Conservation (phyloP, 1,140 invertebrate genomes). For the Drosophila virilis region DNA sequence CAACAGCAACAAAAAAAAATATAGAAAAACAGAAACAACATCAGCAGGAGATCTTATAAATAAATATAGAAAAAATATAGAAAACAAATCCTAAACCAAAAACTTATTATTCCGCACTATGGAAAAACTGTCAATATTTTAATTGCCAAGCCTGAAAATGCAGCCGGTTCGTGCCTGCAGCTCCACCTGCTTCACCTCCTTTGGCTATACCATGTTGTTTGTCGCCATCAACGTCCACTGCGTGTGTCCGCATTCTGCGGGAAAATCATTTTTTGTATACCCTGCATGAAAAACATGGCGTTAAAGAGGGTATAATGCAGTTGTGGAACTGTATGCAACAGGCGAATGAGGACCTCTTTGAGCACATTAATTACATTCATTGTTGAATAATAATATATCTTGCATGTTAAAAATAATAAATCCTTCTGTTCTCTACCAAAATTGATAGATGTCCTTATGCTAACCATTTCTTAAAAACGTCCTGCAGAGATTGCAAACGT, state of each 20-base stretch:
- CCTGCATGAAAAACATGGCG: not conserved
- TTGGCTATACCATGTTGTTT: conserved; percentile 4
- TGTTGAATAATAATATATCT: too few relatives aligned
- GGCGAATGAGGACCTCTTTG: too few relatives aligned
- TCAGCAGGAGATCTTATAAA: conserved; percentile 51
- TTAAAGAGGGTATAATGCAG: not conserved
- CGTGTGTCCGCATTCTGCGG: conserved; percentile 80
- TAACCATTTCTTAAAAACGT: too few relatives aligned
- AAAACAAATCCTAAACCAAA: conserved; percentile 13
- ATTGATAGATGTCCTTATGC: too few relatives aligned
- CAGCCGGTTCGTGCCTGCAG: conserved; percentile 54
- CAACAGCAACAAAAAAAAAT: conserved; percentile 14
- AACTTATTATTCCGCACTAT: conserved; percentile 74
- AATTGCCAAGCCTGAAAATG: conserved; percentile 64
- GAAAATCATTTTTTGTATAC: conserved; percentile 66
- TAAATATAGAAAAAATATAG: conserved; percentile 1
- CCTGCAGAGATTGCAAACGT: too few relatives aligned
- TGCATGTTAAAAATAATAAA: too few relatives aligned
- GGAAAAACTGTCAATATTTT: conserved; percentile 81
- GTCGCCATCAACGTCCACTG: conserved; percentile 52
- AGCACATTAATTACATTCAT: too few relatives aligned
- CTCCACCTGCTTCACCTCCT: conserved; percentile 4
- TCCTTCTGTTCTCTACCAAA: too few relatives aligned
- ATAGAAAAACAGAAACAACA: conserved; percentile 51
- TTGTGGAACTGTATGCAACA: too few relatives aligned